These are phyloP conservation scores for Aldabrachelys gigantea DNA, from an alignment of 2,113 vertebrate genomes.

Conservation along the genomic window DNA sequence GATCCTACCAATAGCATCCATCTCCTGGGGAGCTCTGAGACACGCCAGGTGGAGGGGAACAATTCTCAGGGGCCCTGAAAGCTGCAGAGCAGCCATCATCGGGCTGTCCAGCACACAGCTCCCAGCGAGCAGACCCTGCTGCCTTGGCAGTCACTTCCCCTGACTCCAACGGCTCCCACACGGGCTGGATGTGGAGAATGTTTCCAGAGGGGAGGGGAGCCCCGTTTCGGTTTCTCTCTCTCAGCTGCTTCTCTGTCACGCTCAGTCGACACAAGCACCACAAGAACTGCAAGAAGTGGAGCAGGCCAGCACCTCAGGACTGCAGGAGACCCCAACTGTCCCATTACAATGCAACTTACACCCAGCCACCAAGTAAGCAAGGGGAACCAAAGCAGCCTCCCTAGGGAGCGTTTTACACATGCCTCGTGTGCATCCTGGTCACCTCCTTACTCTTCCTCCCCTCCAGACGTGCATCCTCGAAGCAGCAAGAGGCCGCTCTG, in stretches of 20 bases:
- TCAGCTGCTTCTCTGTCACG: not conserved
- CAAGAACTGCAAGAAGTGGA: not conserved
- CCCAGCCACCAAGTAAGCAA: constrained; percentile 12
- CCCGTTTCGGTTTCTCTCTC: no score
- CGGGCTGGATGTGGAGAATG: not conserved
- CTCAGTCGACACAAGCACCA: constrained; percentile 39
- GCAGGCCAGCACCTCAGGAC: not conserved
- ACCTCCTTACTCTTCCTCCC: not conserved
- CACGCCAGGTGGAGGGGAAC: not conserved
- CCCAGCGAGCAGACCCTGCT: not conserved
- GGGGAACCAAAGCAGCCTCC: not conserved
- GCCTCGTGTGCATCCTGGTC: not conserved
- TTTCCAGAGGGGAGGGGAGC: no score
- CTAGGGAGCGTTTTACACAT: not conserved
- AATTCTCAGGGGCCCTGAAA: not conserved
- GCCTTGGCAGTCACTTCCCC: not conserved
- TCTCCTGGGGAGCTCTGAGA: not conserved
- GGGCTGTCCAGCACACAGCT: not conserved
- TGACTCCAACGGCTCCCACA: not conserved
- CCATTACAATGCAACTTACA: constrained; percentile 2
- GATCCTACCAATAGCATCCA: not conserved
- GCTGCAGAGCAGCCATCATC: no score
- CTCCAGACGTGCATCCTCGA: not conserved
- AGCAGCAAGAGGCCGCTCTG: constrained; percentile 38
- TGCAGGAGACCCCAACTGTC: not conserved